Base-by-base conservation (phyloP, 2,888 invertebrate species). In the Glaucopsyche alexis region DNA sequence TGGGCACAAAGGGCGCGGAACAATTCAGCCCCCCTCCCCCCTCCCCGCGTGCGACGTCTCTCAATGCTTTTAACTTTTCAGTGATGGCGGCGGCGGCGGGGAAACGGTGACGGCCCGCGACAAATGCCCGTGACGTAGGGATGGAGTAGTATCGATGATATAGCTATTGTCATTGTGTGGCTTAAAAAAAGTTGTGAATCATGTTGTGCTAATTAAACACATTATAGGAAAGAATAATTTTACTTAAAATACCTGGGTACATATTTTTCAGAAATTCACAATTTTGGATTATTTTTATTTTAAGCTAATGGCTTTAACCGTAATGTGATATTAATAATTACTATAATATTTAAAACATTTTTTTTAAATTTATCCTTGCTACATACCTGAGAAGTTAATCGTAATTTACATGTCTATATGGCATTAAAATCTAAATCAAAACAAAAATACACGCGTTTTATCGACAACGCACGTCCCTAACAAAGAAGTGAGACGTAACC, bases 41-140 rank as follows among this genome's bases (percentile, higher is more conserved):
- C 55, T 11, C 19, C 60, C 29, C 60, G 1, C 29, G 11, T 11
- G 92, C 91, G 91, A 91, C 90, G 92, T 93, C 93, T 92, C 90
- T 89, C 93, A 92, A 93, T 91, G 93, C 93, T 93, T 93, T 93
- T 93, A 93, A 92, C 92, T 92, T 93, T 89, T 86, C 86, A 85
- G 89, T 91, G 91, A 90, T 91, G 93, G 91, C 86, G 86, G 29
- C 29, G 29, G 85, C 82, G 83, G 87, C 87, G 91, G 91, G 88
- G 87, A 88, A 91, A 90, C 89, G 88, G 89, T 89, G 91, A 90
- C 90, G 90, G 84, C 83, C 84, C 87, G 87, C 90, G 91, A 91
- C 93, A 91, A 91, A 92, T 91, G 87, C 84, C 84, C 86, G 85
- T 87, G 84, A 84, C 83, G 81, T 87, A 89, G 77, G 77, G 38